These are phyloP conservation scores for Micromys minutus DNA, from an alignment of 2,113 vertebrate genomes.

Conservation along the genomic window DNA sequence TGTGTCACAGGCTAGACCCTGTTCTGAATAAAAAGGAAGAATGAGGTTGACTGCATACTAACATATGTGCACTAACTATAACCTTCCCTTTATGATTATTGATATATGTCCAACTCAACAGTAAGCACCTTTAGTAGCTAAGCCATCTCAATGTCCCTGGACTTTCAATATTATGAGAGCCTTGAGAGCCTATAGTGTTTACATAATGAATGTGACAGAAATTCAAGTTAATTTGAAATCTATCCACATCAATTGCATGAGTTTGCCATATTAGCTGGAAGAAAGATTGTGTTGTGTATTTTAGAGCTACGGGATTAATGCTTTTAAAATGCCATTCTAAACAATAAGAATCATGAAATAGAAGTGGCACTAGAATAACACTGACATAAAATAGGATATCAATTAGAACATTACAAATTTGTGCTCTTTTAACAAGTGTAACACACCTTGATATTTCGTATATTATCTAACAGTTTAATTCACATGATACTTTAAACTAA, in stretches of 20 bases:
- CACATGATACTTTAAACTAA: neutral
- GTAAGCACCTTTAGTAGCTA: neutral
- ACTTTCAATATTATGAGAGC: neutral
- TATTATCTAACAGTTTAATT: neutral
- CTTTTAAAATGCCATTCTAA: neutral
- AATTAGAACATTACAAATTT: neutral
- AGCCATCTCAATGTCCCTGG: neutral
- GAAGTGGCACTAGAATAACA: neutral
- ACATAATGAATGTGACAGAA: neutral
- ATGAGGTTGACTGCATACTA: neutral
- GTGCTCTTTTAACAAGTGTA: neutral
- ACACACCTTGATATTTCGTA: neutral
- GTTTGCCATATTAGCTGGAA: neutral
- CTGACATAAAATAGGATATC: neutral
- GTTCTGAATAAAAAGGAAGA: neutral
- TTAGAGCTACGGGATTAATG: neutral
- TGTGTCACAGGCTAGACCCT: neutral
- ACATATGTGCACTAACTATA: neutral
- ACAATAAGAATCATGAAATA: neutral
- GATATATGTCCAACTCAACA: neutral
- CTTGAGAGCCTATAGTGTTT: neutral
- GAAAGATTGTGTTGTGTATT: neutral
- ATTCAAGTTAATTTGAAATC: neutral
- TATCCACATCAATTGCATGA: neutral
- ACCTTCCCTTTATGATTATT: neutral